phyloP scores from a whole-genome alignment of 2,113 vertebrate species.

The Oryzias celebensis region DNA sequence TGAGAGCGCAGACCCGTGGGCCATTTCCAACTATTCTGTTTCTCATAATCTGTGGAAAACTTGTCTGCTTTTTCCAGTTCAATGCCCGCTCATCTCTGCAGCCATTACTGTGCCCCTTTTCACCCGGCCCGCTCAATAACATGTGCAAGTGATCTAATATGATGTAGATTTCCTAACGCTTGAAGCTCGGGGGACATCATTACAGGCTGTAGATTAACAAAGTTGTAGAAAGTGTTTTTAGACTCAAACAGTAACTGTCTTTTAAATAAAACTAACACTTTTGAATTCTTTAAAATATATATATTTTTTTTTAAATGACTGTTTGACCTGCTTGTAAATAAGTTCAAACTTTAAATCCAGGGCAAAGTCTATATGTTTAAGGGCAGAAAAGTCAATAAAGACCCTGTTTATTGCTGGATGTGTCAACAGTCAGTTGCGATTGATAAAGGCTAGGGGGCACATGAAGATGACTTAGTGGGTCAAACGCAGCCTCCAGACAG shows the following conservation, averaged over 20 bases:
- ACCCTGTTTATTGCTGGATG: constrained; percentile 1
- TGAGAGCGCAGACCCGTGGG: constrained; percentile 61
- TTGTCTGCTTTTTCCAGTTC: constrained; percentile 58
- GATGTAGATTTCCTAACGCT: constrained; percentile 16
- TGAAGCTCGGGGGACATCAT: constrained; percentile 6
- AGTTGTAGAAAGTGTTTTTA: no score
- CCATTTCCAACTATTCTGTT: constrained; percentile 55
- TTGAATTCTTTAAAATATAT: no score
- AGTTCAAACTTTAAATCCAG: not conserved
- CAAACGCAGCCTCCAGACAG: constrained; percentile 75
- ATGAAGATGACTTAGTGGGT: constrained; percentile 77
- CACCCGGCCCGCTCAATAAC: constrained; percentile 52
- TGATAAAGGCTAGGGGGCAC: constrained; percentile 60
- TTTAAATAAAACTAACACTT: no score
- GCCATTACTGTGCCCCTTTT: constrained; percentile 51
- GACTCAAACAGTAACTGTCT: no score
- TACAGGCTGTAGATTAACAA: not conserved
- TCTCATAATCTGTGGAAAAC: constrained; percentile 67
- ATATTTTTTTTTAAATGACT: no score
- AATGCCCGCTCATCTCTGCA: constrained; percentile 56
- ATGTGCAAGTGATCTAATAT: constrained; percentile 65
- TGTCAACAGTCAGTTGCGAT: constrained; percentile 29
- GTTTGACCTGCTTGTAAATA: not conserved
- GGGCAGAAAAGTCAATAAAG: not conserved
- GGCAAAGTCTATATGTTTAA: not conserved